phyloP scores from a whole-genome alignment of 2,113 vertebrate genomes.

The Gymnarchus niloticus region DNA sequence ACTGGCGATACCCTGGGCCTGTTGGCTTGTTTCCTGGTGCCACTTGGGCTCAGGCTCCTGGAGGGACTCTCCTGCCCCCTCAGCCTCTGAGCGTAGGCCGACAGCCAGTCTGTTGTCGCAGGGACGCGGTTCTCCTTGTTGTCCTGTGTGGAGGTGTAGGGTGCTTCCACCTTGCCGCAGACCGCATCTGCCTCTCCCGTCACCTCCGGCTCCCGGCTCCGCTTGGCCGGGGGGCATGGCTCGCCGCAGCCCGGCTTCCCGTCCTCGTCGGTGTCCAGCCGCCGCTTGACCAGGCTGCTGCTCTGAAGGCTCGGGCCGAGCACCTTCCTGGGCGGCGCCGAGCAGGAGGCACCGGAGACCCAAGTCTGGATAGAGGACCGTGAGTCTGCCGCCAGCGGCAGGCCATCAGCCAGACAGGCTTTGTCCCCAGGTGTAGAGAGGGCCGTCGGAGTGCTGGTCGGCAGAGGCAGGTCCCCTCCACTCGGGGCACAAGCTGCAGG shows the following conservation, averaged over 20 bases:
- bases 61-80: constrained; percentile 47
- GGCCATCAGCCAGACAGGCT: constrained; percentile 30
- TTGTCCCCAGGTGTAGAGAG: constrained; percentile 34
- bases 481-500: constrained; percentile 72
- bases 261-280: constrained; percentile 69
- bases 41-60: constrained; percentile 51
- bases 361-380: constrained; percentile 75
- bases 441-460: constrained; percentile 69
- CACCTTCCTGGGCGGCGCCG: constrained; percentile 47
- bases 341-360: constrained; percentile 64
- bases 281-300: constrained; percentile 67
- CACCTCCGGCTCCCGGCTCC: constrained; percentile 49
- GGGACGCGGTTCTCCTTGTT: constrained; percentile 85
- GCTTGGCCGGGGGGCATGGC: constrained; percentile 66
- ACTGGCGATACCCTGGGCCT: constrained; percentile 55
- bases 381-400: constrained; percentile 49
- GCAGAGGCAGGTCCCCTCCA: constrained; percentile 72
- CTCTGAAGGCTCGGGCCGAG: constrained; percentile 62
- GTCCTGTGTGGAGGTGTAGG: constrained; percentile 36
- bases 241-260: constrained; percentile 59
- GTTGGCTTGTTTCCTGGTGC: constrained; percentile 59
- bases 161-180: constrained; percentile 31
- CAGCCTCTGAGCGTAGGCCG: constrained; percentile 74
- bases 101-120: constrained; percentile 74
- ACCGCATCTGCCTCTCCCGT: constrained; percentile 40